Conservation (phyloP, 2,888 invertebrate genomes). For the Operophtera brumata region DNA sequence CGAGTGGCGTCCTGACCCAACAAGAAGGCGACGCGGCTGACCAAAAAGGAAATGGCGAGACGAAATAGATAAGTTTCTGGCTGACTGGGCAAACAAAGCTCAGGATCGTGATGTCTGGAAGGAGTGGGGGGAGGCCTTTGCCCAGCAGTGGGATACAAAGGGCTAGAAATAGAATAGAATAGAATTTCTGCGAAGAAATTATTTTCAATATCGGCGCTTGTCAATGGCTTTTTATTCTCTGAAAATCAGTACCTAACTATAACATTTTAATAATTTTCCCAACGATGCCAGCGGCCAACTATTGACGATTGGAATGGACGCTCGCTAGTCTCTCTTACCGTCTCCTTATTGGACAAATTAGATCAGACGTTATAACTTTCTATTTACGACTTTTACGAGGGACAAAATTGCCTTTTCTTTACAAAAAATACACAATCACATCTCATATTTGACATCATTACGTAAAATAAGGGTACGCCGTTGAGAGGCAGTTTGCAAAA, state of each 20-base stretch:
- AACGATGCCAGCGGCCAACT: not conserved
- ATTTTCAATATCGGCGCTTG: too few species aligned
- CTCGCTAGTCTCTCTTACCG: constrained; percentile 1
- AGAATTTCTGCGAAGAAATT: constrained; percentile 1
- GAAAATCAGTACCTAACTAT: constrained; percentile 20
- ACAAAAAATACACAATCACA: constrained; percentile 26
- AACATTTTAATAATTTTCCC: constrained; percentile 13
- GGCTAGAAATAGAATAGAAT: too few species aligned
- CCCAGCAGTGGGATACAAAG: too few species aligned
- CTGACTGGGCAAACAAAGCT: too few species aligned
- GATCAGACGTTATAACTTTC: constrained; percentile 19
- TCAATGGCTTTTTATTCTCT: constrained; percentile 22
- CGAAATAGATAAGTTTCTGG: too few species aligned
- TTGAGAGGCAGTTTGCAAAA: constrained; percentile 26
- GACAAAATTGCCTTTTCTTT: constrained; percentile 25
- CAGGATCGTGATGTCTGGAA: too few species aligned
- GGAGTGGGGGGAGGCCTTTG: too few species aligned
- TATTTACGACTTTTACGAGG: constrained; percentile 21
- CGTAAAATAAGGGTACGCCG: constrained; percentile 20
- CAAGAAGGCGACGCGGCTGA: too few species aligned
- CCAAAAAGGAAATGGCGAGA: too few species aligned
- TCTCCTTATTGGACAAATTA: constrained; percentile 21
- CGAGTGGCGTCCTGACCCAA: too few species aligned
- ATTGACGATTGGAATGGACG: constrained; percentile 4
- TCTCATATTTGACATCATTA: constrained; percentile 28